These are phyloP conservation scores for Temnothorax nylanderi DNA, from an alignment of 1,140 invertebrate genomes.

Conservation along the genomic window DNA sequence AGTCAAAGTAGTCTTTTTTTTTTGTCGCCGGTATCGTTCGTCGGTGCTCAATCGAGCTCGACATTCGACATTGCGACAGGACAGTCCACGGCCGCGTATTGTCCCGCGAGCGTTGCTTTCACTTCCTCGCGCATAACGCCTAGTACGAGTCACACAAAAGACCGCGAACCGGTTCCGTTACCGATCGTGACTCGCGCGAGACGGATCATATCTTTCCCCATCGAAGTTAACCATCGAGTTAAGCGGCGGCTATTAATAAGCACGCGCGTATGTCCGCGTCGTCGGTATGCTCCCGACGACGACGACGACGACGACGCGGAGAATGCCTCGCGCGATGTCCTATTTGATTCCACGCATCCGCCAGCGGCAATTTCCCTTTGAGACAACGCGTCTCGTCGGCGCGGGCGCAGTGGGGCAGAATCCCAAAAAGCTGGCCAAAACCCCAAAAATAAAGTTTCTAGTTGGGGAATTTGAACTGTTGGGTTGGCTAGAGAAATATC, in stretches of 20 bases:
- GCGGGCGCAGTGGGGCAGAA: too few relatives aligned
- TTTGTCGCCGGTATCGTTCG: background rate
- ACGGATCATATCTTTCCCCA: conserved; percentile 35
- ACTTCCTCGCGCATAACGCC: conserved; percentile 73
- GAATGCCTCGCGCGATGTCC: conserved; percentile 24
- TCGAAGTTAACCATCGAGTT: conserved; percentile 6
- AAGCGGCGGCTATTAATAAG: conserved; percentile 39
- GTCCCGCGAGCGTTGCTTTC: conserved; percentile 78
- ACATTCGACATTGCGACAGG: conserved; percentile 67
- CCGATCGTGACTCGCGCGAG: conserved; percentile 47
- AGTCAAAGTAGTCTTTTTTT: conserved; percentile 12
- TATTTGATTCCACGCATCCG: conserved; percentile 20
- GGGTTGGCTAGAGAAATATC: too few relatives aligned
- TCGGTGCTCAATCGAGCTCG: conserved; percentile 12
- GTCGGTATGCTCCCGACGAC: background rate
- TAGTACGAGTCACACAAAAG: conserved; percentile 52
- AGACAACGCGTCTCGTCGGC: background rate
- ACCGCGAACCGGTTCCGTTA: conserved; percentile 61
- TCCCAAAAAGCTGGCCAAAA: too few relatives aligned
- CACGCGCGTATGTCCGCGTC: background rate
- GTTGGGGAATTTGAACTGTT: too few relatives aligned
- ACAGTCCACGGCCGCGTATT: conserved; percentile 73
- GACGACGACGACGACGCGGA: background rate
- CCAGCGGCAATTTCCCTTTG: conserved; percentile 11
- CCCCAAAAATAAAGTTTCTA: too few relatives aligned